Percentiles rank a stretch among this genome's conserved stretches.
Conservation (phyloP, 2,888 invertebrate species). For the Tholera decimalis region DNA sequence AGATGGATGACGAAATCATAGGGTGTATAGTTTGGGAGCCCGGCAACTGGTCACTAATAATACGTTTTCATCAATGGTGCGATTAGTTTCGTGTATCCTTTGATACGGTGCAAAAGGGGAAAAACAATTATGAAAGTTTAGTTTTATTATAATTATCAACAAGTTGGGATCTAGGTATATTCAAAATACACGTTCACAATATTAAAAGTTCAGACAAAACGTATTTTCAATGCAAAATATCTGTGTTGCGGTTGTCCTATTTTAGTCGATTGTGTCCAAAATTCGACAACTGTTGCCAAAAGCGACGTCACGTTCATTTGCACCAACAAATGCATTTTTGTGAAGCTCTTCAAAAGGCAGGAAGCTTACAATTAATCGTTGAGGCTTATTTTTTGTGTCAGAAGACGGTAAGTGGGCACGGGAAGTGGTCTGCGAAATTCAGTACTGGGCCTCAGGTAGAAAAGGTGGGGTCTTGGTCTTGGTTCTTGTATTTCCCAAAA, state of each 20-base stretch:
- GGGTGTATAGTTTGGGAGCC: slow-evolving; percentile 71
- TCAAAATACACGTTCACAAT: background rate
- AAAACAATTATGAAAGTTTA: background rate
- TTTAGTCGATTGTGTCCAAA: slow-evolving; percentile 20
- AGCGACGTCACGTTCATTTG: slow-evolving; percentile 9
- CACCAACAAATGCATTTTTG: slow-evolving; percentile 20
- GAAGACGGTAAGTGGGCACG: slow-evolving; percentile 45
- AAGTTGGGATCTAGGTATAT: background rate
- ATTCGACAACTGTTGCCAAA: slow-evolving; percentile 23
- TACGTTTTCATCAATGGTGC: slow-evolving; percentile 33
- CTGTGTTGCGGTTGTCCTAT: slow-evolving; percentile 9
- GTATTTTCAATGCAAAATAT: background rate
- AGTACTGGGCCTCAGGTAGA: background rate
- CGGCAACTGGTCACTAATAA: slow-evolving; percentile 45
- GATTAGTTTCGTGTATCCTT: slow-evolving; percentile 22
- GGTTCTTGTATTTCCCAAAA: background rate
- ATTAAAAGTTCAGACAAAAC: background rate
- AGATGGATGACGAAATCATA: slow-evolving; percentile 73
- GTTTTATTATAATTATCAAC: background rate
- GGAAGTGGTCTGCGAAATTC: slow-evolving; percentile 43
- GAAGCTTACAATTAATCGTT: slow-evolving; percentile 48
- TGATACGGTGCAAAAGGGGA: background rate
- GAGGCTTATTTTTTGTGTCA: slow-evolving; percentile 44
- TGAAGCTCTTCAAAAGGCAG: slow-evolving; percentile 41
- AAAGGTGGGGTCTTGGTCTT: background rate